Evolutionary conservation across 2,797 vertebrate species (phyloP), one percentile per base, ranked within the genome.

Genomic region (Muscicapa striata): DNA sequence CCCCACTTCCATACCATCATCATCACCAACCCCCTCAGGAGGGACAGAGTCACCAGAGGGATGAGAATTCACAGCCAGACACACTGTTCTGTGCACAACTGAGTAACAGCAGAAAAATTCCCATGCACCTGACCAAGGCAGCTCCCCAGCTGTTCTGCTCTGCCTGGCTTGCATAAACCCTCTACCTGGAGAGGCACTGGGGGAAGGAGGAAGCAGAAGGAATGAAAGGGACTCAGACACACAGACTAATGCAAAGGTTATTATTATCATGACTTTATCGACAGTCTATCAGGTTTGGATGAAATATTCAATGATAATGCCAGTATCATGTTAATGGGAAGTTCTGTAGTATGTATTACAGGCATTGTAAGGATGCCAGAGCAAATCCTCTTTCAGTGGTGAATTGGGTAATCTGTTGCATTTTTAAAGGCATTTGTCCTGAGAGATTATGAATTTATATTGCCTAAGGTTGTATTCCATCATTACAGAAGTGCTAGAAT

Each of bases 341-440:
- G 27, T 73, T 95, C 93, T 78, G n/a, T 62, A 41, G 52, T 52
- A n/a, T 29, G 57, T 57, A 62, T 82, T 82, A 76, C 14, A 67
- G 55, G 52, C 75, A 77, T 63, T 85, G 66, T 49, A 72, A 96
- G 90, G 88, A 82, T 96, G 88, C 84, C 93, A 94, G 88, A 96
- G 93, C 89, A 95, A 95, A 96, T 94, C 91, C 90, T 51, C 59
- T 94, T 95, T 93, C 95, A 93, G 76, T 73, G 45, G 94, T 68
- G 96, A 97, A 95, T 45, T 94, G 91, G 90, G 94, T 97, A 95
- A 95, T 82, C 93, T 78, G 83, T 88, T 97, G 95, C 94, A 96
- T 97, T 97, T 97, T 97, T 97, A 97, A 97, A 97, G 97, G 90
- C 93, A 95, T 97, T 97, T 34, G 48, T 97, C 97, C 97, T 97